Evolutionary conservation across 2,113 vertebrate genomes (phyloP), one percentile per base, ranked within the genome.

Genomic region (Oxygymnocypris stewartii): DNA sequence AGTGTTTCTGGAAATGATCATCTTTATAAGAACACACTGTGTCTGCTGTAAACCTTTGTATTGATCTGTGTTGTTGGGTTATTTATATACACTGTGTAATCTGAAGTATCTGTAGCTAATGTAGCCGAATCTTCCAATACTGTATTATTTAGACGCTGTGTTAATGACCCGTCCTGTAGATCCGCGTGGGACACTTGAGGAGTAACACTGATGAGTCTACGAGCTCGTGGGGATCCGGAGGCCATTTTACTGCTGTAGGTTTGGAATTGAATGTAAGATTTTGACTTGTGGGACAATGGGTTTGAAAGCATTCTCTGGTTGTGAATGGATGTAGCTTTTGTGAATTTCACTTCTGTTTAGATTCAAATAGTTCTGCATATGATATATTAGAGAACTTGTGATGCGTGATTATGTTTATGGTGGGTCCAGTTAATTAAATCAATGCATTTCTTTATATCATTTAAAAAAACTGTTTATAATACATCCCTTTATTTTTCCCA

Each of bases 41-140:
- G 23, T 84, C 65, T 69, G 84, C 84, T 89, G 73, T 82, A 85
- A 80, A 67, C 69, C 44, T 79, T 78, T 85, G 67, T 74, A 79
- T 69, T 65, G n/a, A 81, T 77, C 13, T 6, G 23, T 80, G 81
- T 86, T 81, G 47, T 78, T 81, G 84, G 35, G 5, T 85, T 76
- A 85, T 67, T 37, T 83, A 37, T 61, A 47, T 54, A 71, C 83
- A 85, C 71, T 87, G 73, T 86, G 86, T 89, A 49, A 59, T 51
- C 16, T 78, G 31, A 76, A 78, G 47, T 57, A 82, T 88, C 40
- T 35, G 71, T 87, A 42, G 54, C 47, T 81, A 49, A 54, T 59
- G 67, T 69, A 82, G 75, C 42, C 57, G 20, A 78, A 25, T 6
- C n/a, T 84, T 61, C 14, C 28, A 77, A 54, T 84, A 47, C 59